Percentiles rank a stretch among this genome's conserved stretches.
phyloP scores from a whole-genome alignment of 2,797 vertebrate species.

The Erithacus rubecula region DNA sequence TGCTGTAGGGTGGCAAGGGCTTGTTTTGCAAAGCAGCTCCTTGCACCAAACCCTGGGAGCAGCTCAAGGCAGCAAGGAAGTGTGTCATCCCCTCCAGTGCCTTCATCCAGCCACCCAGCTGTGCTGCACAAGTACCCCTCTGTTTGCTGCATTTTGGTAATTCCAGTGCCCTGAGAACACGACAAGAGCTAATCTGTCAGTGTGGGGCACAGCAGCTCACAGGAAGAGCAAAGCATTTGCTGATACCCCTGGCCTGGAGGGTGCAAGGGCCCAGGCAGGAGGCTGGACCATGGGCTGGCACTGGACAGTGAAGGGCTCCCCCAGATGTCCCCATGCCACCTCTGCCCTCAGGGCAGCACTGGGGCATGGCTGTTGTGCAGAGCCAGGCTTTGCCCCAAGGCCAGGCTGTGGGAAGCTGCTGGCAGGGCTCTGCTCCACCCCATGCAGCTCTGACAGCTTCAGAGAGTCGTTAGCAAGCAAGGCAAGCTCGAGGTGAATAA shows the following conservation, averaged over 20 bases:
- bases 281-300: background rate
- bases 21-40: slow-evolving; percentile 11
- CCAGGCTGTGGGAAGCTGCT: background rate
- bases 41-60: background rate
- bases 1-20: background rate
- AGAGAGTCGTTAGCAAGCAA: slow-evolving; percentile 14
- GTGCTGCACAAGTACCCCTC: slow-evolving; percentile 31
- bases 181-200: slow-evolving; percentile 9
- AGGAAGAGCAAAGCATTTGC: background rate
- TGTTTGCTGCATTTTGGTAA: slow-evolving; percentile 36
- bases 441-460: background rate
- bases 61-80: background rate
- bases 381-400: background rate
- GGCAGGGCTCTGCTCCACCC: background rate
- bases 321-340: fast-evolving
- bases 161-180: slow-evolving; percentile 27
- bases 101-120: slow-evolving; percentile 38
- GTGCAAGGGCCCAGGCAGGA: background rate
- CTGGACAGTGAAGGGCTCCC: background rate
- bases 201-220: background rate
- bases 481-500: slow-evolving; percentile 10
- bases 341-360: background rate
- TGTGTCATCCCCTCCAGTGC: background rate
- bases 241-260: background rate
- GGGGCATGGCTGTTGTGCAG: background rate